These are phyloP conservation scores for Anhinga anhinga DNA, from an alignment of 2,113 vertebrate species.

Conservation along the genomic window DNA sequence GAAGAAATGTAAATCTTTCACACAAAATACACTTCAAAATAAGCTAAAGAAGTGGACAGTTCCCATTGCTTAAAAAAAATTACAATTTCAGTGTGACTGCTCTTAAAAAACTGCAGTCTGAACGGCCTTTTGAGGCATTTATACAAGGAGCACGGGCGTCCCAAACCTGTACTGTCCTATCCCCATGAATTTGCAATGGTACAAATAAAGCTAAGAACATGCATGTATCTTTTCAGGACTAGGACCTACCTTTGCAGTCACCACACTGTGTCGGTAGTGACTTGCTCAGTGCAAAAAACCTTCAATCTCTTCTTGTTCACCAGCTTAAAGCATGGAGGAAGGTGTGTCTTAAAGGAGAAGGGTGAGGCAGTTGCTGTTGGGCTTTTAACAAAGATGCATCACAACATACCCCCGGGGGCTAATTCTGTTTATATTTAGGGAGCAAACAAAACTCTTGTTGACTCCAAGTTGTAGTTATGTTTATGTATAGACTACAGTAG, in stretches of 20 bases:
- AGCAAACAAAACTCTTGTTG: background rate
- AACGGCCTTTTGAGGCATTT: background rate
- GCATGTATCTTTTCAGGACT: background rate
- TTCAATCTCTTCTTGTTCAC: background rate
- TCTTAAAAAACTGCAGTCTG: background rate
- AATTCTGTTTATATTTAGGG: background rate
- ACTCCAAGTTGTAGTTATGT: background rate
- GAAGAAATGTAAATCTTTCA: background rate
- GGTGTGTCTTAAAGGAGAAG: background rate
- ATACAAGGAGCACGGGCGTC: background rate
- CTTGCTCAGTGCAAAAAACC: background rate
- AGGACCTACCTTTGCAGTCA: background rate
- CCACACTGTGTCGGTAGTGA: background rate
- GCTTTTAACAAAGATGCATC: background rate
- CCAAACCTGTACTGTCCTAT: background rate
- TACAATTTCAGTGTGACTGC: background rate
- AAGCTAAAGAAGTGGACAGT: background rate
- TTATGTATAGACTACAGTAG: background rate
- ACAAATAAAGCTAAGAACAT: background rate
- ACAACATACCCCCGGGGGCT: background rate
- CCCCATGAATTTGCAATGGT: background rate
- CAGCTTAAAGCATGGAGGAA: background rate
- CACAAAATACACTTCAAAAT: background rate
- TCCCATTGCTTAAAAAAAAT: background rate
- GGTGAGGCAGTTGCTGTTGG: background rate